Base-by-base conservation (phyloP, 2,797 vertebrate species). In the Gadopsis bispinosus region DNA sequence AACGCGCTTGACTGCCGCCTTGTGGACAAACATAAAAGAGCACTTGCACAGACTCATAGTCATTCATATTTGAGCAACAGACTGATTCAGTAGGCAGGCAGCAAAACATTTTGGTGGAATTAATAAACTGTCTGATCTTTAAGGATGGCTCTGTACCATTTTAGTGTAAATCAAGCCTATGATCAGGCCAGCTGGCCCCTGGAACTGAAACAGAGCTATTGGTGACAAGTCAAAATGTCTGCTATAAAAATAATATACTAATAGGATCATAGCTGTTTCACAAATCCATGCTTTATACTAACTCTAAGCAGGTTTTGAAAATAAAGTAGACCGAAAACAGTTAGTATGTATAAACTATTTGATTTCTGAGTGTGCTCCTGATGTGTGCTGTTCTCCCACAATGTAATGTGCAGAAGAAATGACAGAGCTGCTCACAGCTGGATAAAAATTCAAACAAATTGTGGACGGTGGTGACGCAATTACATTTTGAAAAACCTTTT, bases 1-100 rank as follows among this genome's bases (percentile, higher is more conserved):
- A 33, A 11, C 14, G 43, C 77, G 17, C 85, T 72, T 67, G 64
- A 75, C 89, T 90, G 93, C 93, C 93, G 1, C 78, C 90, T 26
- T 39, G 79, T 93, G 94, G 92, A 83, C 43, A 69, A 19, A 81
- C 19, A 60, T 12, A 66, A 31, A 79, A 76, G 19, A 39, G 58
- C 81, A 88, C 20, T 4, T 7, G 31, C 29, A 64, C 35, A 19
- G 37, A 33, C n/a, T 59, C 20, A 47, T 22, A 45, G n/a, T 29
- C 8, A 56, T 17, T 19, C 7, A 63, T 19, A 8, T 53, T 59
- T 56, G 14, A 31, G 11, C 12, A 37, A 19, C 20, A 48, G 7
- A 65, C 6, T 16, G 3, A 33, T 50, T n/a, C 19, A 51, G 9
- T 50, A 10, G 3, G 48, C n/a, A 3, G 56, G 48, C n/a, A 3